Conservation (phyloP, 2,888 invertebrate species). For the Orthonychiurus folsomi region DNA sequence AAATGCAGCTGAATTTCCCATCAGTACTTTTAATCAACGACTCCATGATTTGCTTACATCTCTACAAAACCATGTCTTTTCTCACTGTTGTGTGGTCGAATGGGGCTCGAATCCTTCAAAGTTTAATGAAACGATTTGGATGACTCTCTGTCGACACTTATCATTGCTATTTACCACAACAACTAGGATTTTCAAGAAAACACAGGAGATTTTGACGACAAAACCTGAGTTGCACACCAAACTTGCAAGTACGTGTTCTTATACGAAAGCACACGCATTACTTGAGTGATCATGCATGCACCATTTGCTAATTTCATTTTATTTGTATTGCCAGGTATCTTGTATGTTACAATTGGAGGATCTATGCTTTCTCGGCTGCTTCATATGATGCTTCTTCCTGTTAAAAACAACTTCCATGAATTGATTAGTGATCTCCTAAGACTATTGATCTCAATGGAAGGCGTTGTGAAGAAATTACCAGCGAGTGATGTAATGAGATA, state of each 20-base stretch:
- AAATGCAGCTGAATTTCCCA: slow-evolving; percentile 6
- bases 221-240: slow-evolving; percentile 20
- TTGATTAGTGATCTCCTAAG: slow-evolving; percentile 44
- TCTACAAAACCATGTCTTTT: slow-evolving; percentile 54
- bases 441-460: slow-evolving; percentile 42
- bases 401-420: slow-evolving; percentile 33
- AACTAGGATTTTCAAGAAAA: slow-evolving; percentile 24
- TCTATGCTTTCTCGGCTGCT: slow-evolving; percentile 53
- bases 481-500: slow-evolving; percentile 26
- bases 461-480: slow-evolving; percentile 32
- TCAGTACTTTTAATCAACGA: slow-evolving; percentile 17
- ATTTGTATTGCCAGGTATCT: slow-evolving; percentile 46
- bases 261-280: neutral
- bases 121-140: slow-evolving; percentile 15
- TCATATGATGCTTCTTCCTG: slow-evolving; percentile 51
- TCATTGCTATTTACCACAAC: slow-evolving; percentile 16
- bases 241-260: slow-evolving; percentile 20
- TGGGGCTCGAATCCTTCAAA: slow-evolving; percentile 7
- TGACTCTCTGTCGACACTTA: slow-evolving; percentile 16
- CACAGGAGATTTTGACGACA: slow-evolving; percentile 19
- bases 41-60: slow-evolving; percentile 51
- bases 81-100: slow-evolving; percentile 45
- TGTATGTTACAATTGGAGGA: slow-evolving; percentile 52
- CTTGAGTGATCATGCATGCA: neutral
- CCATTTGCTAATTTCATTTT: slow-evolving; percentile 11